phyloP scores from a whole-genome alignment of 2,888 invertebrate species.

The Eupithecia insigniata region DNA sequence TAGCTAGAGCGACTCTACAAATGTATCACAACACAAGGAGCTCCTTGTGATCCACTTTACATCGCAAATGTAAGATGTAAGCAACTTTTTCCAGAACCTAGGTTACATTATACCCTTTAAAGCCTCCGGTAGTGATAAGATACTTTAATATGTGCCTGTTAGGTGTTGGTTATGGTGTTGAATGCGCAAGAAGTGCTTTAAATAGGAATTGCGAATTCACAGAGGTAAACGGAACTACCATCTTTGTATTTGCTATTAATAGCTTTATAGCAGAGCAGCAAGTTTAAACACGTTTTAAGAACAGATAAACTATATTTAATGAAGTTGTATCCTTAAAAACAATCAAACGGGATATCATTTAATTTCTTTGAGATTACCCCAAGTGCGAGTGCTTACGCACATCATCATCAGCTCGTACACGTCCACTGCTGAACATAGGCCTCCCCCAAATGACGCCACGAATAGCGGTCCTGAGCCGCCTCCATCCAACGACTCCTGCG shows the following conservation, averaged over 20 bases:
- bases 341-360: too few species aligned
- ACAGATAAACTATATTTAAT: too few species aligned
- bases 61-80: slow-evolving; percentile 11
- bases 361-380: too few species aligned
- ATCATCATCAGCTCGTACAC: too few species aligned
- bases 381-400: too few species aligned
- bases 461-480: too few species aligned
- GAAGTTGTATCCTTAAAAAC: too few species aligned
- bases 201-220: slow-evolving; percentile 35
- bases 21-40: too few species aligned
- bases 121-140: slow-evolving; percentile 24
- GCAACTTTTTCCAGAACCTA: slow-evolving; percentile 26
- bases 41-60: slow-evolving; percentile 12
- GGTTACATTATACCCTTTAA: slow-evolving; percentile 31
- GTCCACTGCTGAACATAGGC: too few species aligned
- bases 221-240: slow-evolving; percentile 6
- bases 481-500: too few species aligned
- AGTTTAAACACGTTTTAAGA: not conserved
- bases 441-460: too few species aligned
- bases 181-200: slow-evolving; percentile 20
- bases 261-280: not conserved
- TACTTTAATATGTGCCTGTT: slow-evolving; percentile 32
- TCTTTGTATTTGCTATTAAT: not conserved
- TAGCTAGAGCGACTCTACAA: too few species aligned
- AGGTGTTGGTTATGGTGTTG: slow-evolving; percentile 23